Evolutionary conservation across 2,888 invertebrate genomes (phyloP), one percentile per base, ranked within the genome.

Genomic region (Muscina levida): DNA sequence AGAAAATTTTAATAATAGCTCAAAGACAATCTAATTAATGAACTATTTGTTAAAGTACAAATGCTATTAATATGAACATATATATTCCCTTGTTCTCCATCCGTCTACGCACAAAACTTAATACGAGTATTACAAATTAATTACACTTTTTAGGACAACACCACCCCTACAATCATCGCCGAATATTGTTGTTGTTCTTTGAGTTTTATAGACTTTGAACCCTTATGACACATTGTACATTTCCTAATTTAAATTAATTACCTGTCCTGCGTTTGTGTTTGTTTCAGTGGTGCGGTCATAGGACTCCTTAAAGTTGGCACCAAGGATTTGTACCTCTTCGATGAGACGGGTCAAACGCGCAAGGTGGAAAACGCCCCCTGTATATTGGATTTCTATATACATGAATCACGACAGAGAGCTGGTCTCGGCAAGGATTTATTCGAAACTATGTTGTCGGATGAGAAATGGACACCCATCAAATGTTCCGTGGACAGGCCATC

Each of bases 401-500:
- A 96, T 86, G 95, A 95, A 88, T 93, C 95, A 1, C 93, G 94
- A 59, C 98, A 98, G 91, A 93, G 98, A 72, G 93, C 93, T 88
- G 98, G 98, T 1, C 93, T 94, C 87, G 98, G 98, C 2, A 95
- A 94, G 86, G 91, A 92, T 77, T 92, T 99, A 13, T 98, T 97
- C 91, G 96, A 98, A 84, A 92, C 94, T 86, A 97, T 98, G 97
- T 91, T 93, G 79, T 90, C 95, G 93, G 94, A 94, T 83, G 94
- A 95, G 90, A 92, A 93, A 70, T 91, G 94, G 56, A 90, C 91
- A 62, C 94, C 96, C 0, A 91, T 93, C 2, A 94, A 95, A 87
- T 91, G 98, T 85, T 98, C 99, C 0, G 95, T 98, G 82, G 98
- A 99, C 90, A 93, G 97, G 48, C 99, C 98, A 0, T 98, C 98